These are phyloP conservation scores for Phoronis australis DNA, from an alignment of 2,888 invertebrate genomes.

Conservation along the genomic window DNA sequence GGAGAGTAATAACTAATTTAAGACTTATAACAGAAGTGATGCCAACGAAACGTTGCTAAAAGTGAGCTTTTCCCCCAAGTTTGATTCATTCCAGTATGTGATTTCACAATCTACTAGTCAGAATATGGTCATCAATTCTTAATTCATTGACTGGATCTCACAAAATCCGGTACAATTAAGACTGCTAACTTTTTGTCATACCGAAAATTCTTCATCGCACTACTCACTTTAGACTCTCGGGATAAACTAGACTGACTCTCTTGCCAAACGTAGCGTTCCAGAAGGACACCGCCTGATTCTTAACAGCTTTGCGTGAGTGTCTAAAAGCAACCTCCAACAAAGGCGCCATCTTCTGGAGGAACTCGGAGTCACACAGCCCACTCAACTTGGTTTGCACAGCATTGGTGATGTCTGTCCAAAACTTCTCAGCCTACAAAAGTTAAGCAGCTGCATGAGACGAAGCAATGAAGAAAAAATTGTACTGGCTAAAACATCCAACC, in stretches of 20 bases:
- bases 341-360: constrained; percentile 32
- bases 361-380: constrained; percentile 34
- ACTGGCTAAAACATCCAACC: too few relatives aligned
- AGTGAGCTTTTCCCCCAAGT: too few relatives aligned
- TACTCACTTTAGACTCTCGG: constrained; percentile 36
- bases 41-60: too few relatives aligned
- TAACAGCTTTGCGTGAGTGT: constrained; percentile 33
- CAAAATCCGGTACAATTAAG: too few relatives aligned
- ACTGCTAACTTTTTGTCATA: too few relatives aligned
- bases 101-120: too few relatives aligned
- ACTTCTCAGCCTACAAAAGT: constrained; percentile 35
- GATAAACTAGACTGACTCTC: constrained; percentile 27
- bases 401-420: constrained; percentile 36
- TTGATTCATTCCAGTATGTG: too few relatives aligned
- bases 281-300: constrained; percentile 30
- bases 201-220: background rate
- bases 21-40: too few relatives aligned
- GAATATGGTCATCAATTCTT: too few relatives aligned
- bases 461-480: background rate
- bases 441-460: too few relatives aligned
- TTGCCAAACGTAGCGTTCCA: constrained; percentile 43
- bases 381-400: constrained; percentile 32
- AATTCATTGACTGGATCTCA: too few relatives aligned
- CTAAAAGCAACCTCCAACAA: constrained; percentile 34
- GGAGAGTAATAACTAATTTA: too few relatives aligned